Evolutionary conservation across 2,888 invertebrate genomes (phyloP), one percentile per base, ranked within the genome.

Genomic region (Trachelus tabidus): DNA sequence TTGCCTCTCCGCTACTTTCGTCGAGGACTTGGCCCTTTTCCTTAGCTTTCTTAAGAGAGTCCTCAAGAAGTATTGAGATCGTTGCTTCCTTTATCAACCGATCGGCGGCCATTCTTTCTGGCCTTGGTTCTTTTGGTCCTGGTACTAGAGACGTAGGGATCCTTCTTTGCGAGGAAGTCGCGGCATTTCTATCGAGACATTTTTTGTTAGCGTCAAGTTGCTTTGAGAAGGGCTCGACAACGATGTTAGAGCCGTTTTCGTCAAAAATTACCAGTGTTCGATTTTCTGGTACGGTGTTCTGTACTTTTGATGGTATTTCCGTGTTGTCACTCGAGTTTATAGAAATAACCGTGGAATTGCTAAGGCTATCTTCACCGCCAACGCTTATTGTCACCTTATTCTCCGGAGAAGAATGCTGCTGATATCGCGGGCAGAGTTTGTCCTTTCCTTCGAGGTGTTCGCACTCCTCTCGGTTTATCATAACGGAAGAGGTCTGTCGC

Each of bases 381-480:
- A 92, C 92, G 84, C 92, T 92, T 75, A 92, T 92, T 11, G 92
- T 92, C 11, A 92, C 92, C 80, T 91, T 92, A 82, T 92, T 92
- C 56, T 82, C 80, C 79, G 73, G 82, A 73, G 77, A 79, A n/a
- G 77, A 77, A 68, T 81, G 75, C 71, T 71, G 79, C 40, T 40
- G 40, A 15, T 40, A 15, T 40, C 40, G 40, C 40, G 15, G 40
- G 40, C 40, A 6, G 4, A 15, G 40, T 4, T 40, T 15, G 23
- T 56, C 56, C 23, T 23, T 23, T 23, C 1, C 56, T 56, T 23
- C 56, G 2, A 1, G 6, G 56, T 9, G 23, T 0, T 56, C 56
- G 92, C 93, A 96, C 92, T 94, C 95, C 89, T 94, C 95, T 76
- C 94, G 95, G 89, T 93, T 95, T 87, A 96, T 96, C 93, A 95